phyloP scores from a whole-genome alignment of 2,113 vertebrate genomes.

The Ciconia stormi region DNA sequence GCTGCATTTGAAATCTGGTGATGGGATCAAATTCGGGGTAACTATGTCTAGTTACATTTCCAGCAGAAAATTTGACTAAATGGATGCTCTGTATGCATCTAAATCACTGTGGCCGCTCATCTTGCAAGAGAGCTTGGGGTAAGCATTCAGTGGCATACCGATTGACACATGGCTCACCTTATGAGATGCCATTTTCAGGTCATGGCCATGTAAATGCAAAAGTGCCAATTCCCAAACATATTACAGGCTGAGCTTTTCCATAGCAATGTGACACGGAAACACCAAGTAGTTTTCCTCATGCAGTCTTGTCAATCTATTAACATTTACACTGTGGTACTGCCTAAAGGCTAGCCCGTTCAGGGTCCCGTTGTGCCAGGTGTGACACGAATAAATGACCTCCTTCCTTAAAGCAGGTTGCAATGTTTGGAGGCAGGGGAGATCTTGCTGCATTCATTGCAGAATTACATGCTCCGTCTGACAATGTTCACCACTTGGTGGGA shows the following conservation, averaged over 20 bases:
- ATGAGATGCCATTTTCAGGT: background rate
- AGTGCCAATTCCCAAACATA: background rate
- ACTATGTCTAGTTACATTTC: background rate
- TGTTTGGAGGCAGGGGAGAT: background rate
- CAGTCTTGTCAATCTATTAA: background rate
- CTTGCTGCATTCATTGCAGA: background rate
- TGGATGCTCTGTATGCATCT: background rate
- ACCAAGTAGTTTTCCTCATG: background rate
- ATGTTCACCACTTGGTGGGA: background rate
- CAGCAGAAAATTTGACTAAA: background rate
- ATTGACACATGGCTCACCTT: background rate
- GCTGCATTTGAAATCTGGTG: background rate
- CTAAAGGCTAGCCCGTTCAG: background rate
- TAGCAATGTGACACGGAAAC: background rate
- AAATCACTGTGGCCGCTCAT: background rate
- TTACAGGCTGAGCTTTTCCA: background rate
- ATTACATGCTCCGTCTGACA: background rate
- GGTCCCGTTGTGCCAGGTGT: background rate
- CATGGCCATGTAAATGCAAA: background rate
- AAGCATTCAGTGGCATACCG: background rate
- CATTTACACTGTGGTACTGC: background rate
- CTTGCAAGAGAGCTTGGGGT: background rate
- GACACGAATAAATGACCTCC: background rate
- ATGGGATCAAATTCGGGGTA: background rate
- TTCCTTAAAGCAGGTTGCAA: background rate